Base-by-base conservation (phyloP, 1,140 invertebrate genomes). In the Linepithema humile region DNA sequence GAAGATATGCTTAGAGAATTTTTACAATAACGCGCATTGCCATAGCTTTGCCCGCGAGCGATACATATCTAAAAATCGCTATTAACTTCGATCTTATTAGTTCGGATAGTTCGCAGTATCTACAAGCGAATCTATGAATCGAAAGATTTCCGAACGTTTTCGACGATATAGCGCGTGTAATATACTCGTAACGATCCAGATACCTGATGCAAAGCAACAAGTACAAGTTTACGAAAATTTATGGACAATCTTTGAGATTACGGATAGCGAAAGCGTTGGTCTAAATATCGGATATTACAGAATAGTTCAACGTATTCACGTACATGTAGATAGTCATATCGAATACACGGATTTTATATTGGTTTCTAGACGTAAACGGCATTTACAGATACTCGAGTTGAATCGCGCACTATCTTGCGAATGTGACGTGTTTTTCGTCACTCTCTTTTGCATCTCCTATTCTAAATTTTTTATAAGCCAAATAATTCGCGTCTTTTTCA, bases 181-280 rank as follows among this genome's bases (percentile, higher is more conserved):
- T 53, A 65, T 62, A 48, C 60, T 83, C 73, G 73, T 43, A 57
- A 83, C 3, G 40, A 85, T 72, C 82, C 70, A 83, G 73, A 77
- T 83, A 77, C 82, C 73, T 64, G 57, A 75, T 83, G 82, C 82
- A 62, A 62, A 80, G 75, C 64, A 70, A 69, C 75, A 80, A 77
- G 75, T 80, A 80, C 75, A 80, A 80, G 64, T 80, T 69, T 29
- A 80, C 23, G 67, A 55, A 67, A 80, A 80, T 70, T 80, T 69
- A 70, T 70, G 64, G 75, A 80, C 75, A 80, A 80, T 80, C 75
- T 35, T 80, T 32, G 75, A 80, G 64, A 70, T 57, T 69, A 80
- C 9, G 48, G 17, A 78, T 80, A 80, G 23, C 12, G 26, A 5
- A 43, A 5, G n/a, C 45, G 64, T 12, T 80, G 75, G 26, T 80